These are phyloP conservation scores for Chascanopsetta lugubris DNA, from an alignment of 2,113 vertebrate genomes.

Conservation along the genomic window DNA sequence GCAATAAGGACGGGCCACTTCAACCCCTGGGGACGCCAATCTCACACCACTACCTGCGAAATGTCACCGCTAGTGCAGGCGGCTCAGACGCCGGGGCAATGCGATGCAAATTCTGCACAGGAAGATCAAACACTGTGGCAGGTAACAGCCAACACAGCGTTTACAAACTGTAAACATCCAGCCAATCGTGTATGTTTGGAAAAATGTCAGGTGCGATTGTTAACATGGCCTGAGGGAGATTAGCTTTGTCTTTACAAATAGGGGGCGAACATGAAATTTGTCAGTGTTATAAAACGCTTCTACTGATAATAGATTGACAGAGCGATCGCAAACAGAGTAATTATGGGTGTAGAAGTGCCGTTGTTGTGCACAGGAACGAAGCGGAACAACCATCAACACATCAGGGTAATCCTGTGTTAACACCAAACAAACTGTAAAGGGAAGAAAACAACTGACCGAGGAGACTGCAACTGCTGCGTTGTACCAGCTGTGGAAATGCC, in stretches of 20 bases:
- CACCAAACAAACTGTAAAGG: too few species aligned
- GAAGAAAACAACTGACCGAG: too few species aligned
- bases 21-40: conserved; percentile 57
- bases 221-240: conserved; percentile 20
- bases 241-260: conserved; percentile 14
- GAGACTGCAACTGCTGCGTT: too few species aligned
- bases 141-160: conserved; percentile 22
- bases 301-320: conserved; percentile 9
- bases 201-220: conserved; percentile 7
- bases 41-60: conserved; percentile 49
- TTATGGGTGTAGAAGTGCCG: conserved; percentile 15
- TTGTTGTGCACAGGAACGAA: conserved; percentile 3
- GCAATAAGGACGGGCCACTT: conserved; percentile 44
- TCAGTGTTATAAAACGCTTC: too few species aligned
- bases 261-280: neutral
- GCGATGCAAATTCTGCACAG: conserved; percentile 27
- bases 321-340: conserved; percentile 19
- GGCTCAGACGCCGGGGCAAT: conserved; percentile 29
- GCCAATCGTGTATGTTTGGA: conserved; percentile 1
- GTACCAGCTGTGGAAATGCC: too few species aligned
- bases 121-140: conserved; percentile 4
- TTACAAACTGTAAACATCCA: conserved; percentile 14
- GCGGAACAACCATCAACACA: too few species aligned
- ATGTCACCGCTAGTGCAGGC: conserved; percentile 65
- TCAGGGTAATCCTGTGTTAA: too few species aligned